phyloP scores from a whole-genome alignment of 2,797 vertebrate genomes.

The Hippoglossus hippoglossus region DNA sequence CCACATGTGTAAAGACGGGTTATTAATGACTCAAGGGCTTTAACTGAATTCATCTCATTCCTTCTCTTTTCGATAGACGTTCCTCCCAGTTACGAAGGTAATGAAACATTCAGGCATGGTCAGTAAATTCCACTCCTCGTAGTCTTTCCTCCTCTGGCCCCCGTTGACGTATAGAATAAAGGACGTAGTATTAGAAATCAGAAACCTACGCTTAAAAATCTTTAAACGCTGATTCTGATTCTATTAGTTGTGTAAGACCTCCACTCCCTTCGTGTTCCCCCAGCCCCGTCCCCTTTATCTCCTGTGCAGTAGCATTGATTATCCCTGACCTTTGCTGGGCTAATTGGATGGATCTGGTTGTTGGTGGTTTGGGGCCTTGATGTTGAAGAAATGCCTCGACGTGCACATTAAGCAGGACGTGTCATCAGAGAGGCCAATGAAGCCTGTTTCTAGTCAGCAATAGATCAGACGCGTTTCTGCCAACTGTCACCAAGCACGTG shows the following conservation, averaged over 20 bases:
- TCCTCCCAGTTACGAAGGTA: constrained; percentile 90
- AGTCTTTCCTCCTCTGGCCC: constrained; percentile 27
- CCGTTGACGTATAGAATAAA: constrained; percentile 47
- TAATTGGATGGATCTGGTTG: constrained; percentile 86
- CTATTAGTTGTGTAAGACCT: constrained; percentile 37
- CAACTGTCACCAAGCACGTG: constrained; percentile 1
- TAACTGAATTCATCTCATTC: constrained; percentile 81
- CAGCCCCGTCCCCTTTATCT: constrained; percentile 32
- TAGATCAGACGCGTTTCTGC: constrained; percentile 25
- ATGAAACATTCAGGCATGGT: constrained; percentile 90
- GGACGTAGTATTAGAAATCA: constrained; percentile 34
- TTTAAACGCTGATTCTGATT: constrained; percentile 32
- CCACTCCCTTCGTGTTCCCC: constrained; percentile 15
- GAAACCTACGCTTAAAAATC: constrained; percentile 23
- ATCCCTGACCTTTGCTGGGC: constrained; percentile 82
- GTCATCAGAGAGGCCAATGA: constrained; percentile 67
- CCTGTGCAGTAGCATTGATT: constrained; percentile 80
- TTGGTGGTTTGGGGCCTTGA: constrained; percentile 80
- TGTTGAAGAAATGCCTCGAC: constrained; percentile 78
- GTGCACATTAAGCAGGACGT: constrained; percentile 71
- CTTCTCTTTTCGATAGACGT: constrained; percentile 89
- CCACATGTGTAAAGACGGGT: constrained; percentile 67
- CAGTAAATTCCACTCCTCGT: constrained; percentile 72
- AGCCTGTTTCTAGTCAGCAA: constrained; percentile 24
- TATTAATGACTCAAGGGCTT: constrained; percentile 73